Evolutionary conservation across 2,113 vertebrate species (phyloP), one percentile per base, ranked within the genome.

Genomic region (Tinamus guttatus): DNA sequence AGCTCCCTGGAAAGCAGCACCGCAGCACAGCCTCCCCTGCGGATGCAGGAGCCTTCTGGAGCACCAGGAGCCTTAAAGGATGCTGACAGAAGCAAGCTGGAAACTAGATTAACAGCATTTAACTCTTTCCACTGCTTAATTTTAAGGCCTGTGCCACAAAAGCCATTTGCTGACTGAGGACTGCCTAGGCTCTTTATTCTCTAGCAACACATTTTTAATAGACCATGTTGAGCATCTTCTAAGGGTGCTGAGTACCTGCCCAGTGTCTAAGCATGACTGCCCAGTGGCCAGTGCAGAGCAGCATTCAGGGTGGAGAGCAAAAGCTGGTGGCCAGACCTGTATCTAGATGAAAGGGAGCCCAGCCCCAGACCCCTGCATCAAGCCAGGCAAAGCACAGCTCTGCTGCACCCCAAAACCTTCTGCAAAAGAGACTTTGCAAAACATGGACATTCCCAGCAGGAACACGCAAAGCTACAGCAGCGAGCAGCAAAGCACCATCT

Each of bases 401-500:
- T 34, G 32, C 17, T 27, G 13, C 79, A 73, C 21, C 51, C 0
- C 0, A 75, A 24, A 38, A 25, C n/a, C 28, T 45, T 79, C 21
- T 7, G 7, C n/a, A 71, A 4, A n/a, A 21, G 32, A 87, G 58
- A 43, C 30, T 65, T 36, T 38, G 30, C 24, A 32, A 40, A 24
- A 84, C 60, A 69, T 7, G 17, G 49, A 85, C 7, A n/a, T 40
- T 58, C 28, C 58, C 69, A 34, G 65, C 47, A 52, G n/a, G 8
- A 75, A 52, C 2, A 2, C 17, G 62, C 30, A 85, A 65, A 89
- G 51, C 79, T 60, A 54, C 52, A 69, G 21, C 40, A 67, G 71
- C 79, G 40, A 95, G 68, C 89, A 64, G 60, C 4, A 1, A 49
- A 89, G 69, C 45, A 3, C 71, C n/a, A 28, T 34, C 59, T 32